These are phyloP conservation scores for Linhomoeus sp. DNA, from an alignment of 2,888 invertebrate genomes.

Conservation along the genomic window DNA sequence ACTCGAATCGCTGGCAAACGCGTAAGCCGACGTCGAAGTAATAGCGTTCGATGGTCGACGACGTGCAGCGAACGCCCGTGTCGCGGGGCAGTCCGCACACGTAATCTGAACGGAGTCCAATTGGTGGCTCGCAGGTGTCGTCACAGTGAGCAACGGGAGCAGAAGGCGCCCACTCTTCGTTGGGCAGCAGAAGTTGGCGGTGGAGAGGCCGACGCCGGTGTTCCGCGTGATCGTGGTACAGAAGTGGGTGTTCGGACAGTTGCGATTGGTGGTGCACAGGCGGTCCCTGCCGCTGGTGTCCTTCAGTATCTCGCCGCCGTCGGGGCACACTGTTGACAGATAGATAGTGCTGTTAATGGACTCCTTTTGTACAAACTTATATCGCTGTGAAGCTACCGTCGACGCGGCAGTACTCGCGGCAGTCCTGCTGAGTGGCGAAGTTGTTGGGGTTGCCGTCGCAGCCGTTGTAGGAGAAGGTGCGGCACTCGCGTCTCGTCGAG, in stretches of 20 bases:
- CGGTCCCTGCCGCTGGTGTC: conserved; percentile 22
- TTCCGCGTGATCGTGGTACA: conserved; percentile 24
- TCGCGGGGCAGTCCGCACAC: conserved; percentile 22
- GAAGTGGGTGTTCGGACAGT: conserved; percentile 24
- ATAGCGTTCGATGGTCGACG: conserved; percentile 17
- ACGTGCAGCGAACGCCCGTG: conserved; percentile 17
- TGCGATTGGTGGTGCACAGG: conserved; percentile 20
- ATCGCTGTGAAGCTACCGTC: background rate
- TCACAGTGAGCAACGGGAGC: too few species aligned
- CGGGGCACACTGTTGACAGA: conserved; percentile 1
- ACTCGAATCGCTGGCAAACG: conserved; percentile 22
- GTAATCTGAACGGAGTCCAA: conserved; percentile 8
- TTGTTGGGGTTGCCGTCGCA: conserved; percentile 17
- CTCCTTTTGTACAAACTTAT: background rate
- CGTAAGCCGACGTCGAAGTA: conserved; percentile 24
- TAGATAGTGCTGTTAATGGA: background rate
- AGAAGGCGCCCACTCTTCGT: conserved; percentile 1
- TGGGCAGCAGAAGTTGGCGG: conserved; percentile 12
- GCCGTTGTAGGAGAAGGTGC: conserved; percentile 13
- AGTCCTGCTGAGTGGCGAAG: conserved; percentile 13
- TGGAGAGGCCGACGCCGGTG: conserved; percentile 11
- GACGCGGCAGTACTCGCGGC: conserved; percentile 13
- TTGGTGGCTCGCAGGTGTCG: too few species aligned
- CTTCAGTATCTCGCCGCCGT: conserved; percentile 15
- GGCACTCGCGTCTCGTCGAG: conserved; percentile 12